Conservation (phyloP, 2,113 vertebrate genomes). For the Thryonomys swinderianus region DNA sequence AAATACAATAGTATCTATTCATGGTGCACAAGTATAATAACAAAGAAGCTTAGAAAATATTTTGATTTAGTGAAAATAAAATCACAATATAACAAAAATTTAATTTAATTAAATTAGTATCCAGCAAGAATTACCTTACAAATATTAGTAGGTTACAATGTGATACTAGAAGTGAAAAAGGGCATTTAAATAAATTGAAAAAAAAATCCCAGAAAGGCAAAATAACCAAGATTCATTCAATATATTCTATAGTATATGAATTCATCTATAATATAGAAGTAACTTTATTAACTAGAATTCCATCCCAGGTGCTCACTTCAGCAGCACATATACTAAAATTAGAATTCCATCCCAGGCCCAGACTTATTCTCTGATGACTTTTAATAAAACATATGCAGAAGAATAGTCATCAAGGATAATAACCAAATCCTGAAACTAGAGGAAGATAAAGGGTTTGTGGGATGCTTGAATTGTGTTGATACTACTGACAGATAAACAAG, state of each 20-base stretch:
- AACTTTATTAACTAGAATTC: not conserved
- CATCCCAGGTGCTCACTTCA: too few species aligned
- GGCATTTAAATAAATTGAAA: not conserved
- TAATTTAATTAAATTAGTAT: not conserved
- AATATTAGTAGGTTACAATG: not conserved
- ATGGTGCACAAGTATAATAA: not conserved
- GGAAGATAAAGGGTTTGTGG: not conserved
- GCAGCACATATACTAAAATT: too few species aligned
- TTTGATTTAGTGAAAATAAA: not conserved
- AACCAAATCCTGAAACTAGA: not conserved
- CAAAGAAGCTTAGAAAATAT: not conserved
- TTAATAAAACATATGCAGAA: not conserved
- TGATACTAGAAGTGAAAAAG: fast-evolving
- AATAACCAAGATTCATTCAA: not conserved
- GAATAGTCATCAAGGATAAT: not conserved
- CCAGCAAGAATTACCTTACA: not conserved
- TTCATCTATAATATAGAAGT: not conserved
- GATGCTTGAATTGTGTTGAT: not conserved
- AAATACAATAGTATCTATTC: not conserved
- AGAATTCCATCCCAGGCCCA: not conserved
- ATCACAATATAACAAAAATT: not conserved
- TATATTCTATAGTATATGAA: not conserved
- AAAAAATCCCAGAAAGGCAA: not conserved
- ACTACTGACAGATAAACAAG: not conserved
- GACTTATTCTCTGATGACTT: not conserved